Base-by-base conservation (phyloP, 2,797 vertebrate genomes). In the Poecilia velifera region DNA sequence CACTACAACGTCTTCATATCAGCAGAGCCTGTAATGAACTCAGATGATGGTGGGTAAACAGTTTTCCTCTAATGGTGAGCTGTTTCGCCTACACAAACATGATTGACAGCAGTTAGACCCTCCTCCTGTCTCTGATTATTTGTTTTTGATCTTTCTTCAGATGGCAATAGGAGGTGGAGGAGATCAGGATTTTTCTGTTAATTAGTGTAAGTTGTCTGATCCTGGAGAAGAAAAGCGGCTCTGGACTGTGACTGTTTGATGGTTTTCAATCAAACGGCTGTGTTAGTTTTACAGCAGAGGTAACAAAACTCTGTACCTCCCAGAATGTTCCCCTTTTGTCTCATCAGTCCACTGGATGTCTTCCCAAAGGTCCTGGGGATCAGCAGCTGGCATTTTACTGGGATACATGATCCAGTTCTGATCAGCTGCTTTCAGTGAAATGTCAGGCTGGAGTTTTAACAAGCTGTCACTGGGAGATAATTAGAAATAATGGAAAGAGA, bases 401-500 rank as follows among this genome's bases (percentile, higher is more conserved):
- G 47, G 31, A 36, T 18, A 13, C 72, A 25, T 22, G 18, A 18
- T 49, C 45, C 28, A 9, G n/a, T 49, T 47, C 46, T 49, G 71
- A 72, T 72, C 71, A 53, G 47, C 34, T 51, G 46, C 13, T 22
- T 49, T 47, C 14, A 47, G 14, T 72, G 2, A 53, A 51, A 34
- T 73, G 18, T 22, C 72, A 39, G 46, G 13, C 31, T 12, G 31
- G 34, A 39, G 46, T 73, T 51, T 51, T 36, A 53, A 73, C 31
- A 73, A 73, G 72, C 72, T 73, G 31, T 73, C 46, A 53, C 18
- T 34, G 28, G 13, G 47, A 36, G 72, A 36, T 51, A 53, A 53
- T 53, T 53, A 36, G 72, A 73, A 73, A 53, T 73, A 53, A 73
- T 73, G 72, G 72, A 22, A 73, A 53, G 7, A 13, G 22, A 51